Percentiles rank a stretch among this genome's conserved stretches.
Evolutionary conservation across 2,888 invertebrate genomes (phyloP).

Genomic region (Octodonta nipae): DNA sequence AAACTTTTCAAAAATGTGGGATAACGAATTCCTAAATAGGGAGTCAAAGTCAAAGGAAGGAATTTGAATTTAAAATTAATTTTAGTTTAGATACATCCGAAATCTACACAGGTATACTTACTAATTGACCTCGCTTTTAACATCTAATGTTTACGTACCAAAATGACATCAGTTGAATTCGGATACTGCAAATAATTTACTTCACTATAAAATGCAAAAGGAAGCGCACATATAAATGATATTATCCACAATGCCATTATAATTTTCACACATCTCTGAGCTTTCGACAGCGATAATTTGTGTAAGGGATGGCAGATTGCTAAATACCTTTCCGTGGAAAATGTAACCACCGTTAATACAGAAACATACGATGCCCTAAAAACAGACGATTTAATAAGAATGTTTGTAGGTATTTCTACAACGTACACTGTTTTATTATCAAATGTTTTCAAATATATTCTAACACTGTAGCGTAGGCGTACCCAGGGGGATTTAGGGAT

Average conservation of each 20-base stretch:
- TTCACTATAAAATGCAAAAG: slow-evolving; percentile 61
- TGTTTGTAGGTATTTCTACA: slow-evolving; percentile 2
- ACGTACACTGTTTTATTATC: not conserved
- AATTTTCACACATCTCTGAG: slow-evolving; percentile 66
- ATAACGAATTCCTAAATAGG: too few species aligned
- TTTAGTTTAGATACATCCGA: too few species aligned
- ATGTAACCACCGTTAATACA: slow-evolving; percentile 80
- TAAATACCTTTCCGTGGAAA: slow-evolving; percentile 79
- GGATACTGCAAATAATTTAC: slow-evolving; percentile 66
- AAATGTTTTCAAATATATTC: too few species aligned
- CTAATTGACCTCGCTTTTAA: too few species aligned
- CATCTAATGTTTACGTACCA: too few species aligned
- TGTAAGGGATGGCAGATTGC: slow-evolving; percentile 83
- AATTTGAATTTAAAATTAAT: too few species aligned
- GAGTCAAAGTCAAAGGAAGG: too few species aligned
- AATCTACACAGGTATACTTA: too few species aligned
- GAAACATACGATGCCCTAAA: slow-evolving; percentile 78
- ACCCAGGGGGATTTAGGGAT: too few species aligned
- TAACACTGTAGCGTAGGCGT: too few species aligned
- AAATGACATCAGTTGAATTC: too few species aligned
- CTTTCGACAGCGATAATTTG: slow-evolving; percentile 68
- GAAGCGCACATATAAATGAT: slow-evolving; percentile 60
- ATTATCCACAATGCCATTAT: slow-evolving; percentile 66
- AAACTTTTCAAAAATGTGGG: too few species aligned
- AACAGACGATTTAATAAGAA: slow-evolving; percentile 19